phyloP scores from a whole-genome alignment of 2,797 vertebrate genomes.

The Euthynnus affinis region DNA sequence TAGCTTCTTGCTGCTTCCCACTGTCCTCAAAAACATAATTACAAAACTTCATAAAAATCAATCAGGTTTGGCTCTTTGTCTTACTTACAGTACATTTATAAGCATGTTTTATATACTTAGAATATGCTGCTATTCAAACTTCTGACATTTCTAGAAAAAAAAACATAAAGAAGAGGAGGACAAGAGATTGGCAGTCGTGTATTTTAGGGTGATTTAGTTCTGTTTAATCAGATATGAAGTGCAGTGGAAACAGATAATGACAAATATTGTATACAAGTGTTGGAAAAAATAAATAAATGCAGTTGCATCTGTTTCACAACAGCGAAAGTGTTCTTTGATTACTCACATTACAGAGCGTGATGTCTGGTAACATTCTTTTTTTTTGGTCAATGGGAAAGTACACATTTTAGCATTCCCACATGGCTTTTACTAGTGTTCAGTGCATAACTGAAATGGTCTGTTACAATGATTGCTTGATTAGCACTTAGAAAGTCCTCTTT shows the following conservation, averaged over 20 bases:
- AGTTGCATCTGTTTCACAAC: conserved; percentile 21
- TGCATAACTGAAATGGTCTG: conserved; percentile 43
- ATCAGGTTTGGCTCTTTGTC: background rate
- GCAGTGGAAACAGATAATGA: conserved; percentile 29
- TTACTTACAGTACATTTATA: background rate
- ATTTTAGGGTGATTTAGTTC: background rate
- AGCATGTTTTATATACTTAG: background rate
- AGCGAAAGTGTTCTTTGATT: conserved; percentile 23
- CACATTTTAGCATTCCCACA: conserved; percentile 22
- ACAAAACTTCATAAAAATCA: conserved; percentile 3
- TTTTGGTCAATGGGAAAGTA: conserved; percentile 21
- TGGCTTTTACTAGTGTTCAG: conserved; percentile 45
- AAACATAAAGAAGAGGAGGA: background rate
- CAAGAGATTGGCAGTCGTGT: background rate
- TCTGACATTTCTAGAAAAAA: background rate
- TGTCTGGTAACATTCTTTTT: background rate
- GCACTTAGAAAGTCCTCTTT: conserved; percentile 23
- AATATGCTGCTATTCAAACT: background rate
- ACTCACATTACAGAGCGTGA: conserved; percentile 12
- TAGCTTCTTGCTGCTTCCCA: background rate
- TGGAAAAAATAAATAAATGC: conserved; percentile 17
- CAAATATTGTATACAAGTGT: background rate
- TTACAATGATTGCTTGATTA: conserved; percentile 54
- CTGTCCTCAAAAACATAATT: conserved; percentile 27
- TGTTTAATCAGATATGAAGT: conserved; percentile 29